These are phyloP conservation scores for Calidris pygmaea DNA, from an alignment of 2,113 vertebrate genomes.

Conservation along the genomic window DNA sequence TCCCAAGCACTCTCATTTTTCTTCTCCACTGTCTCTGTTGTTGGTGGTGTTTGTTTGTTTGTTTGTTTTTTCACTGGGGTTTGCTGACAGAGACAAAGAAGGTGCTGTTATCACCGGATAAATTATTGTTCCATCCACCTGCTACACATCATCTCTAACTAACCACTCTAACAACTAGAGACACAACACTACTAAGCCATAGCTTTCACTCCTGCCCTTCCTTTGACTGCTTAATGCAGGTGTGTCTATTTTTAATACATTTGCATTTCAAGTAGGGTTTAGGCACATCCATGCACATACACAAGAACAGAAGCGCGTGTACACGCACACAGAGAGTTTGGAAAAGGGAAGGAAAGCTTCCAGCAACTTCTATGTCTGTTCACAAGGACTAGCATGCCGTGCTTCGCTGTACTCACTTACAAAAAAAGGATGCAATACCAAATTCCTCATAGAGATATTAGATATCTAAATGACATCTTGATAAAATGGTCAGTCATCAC, in stretches of 20 bases:
- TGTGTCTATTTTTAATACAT: background rate
- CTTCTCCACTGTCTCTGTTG: background rate
- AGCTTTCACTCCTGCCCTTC: background rate
- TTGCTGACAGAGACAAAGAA: background rate
- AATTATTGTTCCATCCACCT: background rate
- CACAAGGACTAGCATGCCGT: rapidly evolving
- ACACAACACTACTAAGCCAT: background rate
- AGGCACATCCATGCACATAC: background rate
- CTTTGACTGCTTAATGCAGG: background rate
- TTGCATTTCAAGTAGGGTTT: background rate
- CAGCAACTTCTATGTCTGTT: background rate
- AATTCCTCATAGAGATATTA: background rate
- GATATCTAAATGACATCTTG: background rate
- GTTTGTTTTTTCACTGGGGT: background rate
- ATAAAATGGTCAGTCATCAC: background rate
- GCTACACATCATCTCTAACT: background rate
- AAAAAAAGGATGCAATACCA: background rate
- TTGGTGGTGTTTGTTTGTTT: background rate
- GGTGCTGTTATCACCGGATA: background rate
- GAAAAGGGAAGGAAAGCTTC: background rate
- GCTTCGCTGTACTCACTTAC: background rate
- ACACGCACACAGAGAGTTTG: background rate
- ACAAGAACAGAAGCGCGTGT: background rate
- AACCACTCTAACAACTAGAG: background rate
- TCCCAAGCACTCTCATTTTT: constrained; percentile 3